Conservation (phyloP, 2,113 vertebrate species). For the Mustelus asterias region DNA sequence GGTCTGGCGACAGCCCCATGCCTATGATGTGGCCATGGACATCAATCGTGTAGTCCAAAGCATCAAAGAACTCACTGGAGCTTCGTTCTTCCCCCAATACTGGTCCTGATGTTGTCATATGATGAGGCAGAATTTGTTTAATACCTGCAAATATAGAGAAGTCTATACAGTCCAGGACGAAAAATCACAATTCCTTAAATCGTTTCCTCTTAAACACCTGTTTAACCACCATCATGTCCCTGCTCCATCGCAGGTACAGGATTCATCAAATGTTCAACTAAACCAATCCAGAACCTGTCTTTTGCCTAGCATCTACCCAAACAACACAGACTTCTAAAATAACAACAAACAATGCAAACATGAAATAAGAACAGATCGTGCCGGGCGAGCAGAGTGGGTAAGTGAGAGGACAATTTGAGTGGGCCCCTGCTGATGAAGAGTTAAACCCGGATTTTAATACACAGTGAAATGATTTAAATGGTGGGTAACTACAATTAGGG, state of each 20-base stretch:
- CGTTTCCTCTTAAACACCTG: neutral
- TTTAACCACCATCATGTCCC: neutral
- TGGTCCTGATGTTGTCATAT: conserved; percentile 86
- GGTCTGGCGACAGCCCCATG: conserved; percentile 95
- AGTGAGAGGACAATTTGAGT: neutral
- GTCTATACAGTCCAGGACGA: neutral
- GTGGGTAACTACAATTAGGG: neutral
- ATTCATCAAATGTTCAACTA: neutral
- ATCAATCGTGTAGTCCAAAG: conserved; percentile 88
- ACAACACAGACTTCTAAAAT: neutral
- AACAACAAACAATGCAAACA: neutral
- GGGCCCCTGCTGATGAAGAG: too few species aligned
- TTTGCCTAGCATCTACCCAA: neutral
- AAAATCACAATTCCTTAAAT: neutral
- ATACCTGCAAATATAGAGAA: conserved; percentile 62
- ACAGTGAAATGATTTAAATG: neutral
- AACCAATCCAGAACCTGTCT: neutral
- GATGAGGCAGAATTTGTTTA: conserved; percentile 86
- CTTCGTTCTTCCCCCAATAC: conserved; percentile 84
- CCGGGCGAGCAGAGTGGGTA: neutral
- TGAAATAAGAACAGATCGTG: neutral
- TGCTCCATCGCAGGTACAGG: neutral
- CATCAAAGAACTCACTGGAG: conserved; percentile 86
- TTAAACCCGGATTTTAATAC: neutral
- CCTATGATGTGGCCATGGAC: conserved; percentile 93